These are phyloP conservation scores for Todus mexicanus DNA, from an alignment of 2,797 vertebrate genomes.

Conservation along the genomic window DNA sequence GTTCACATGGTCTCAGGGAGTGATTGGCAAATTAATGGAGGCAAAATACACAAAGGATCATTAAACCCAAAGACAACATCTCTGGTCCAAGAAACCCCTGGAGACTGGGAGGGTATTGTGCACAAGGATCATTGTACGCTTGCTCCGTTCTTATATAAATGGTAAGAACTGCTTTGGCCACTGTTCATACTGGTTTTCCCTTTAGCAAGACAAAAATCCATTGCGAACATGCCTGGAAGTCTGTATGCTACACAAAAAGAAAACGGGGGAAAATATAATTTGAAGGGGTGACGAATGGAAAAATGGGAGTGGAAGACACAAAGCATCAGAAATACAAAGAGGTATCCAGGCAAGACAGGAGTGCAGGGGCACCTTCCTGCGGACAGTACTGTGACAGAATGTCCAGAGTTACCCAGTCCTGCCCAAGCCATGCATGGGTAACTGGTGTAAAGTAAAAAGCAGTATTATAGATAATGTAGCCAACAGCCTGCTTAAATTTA, in stretches of 20 bases:
- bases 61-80: not conserved
- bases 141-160: not conserved
- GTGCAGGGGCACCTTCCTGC: fast-evolving
- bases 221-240: not conserved
- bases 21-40: not conserved
- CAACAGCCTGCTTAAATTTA: not conserved
- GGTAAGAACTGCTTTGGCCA: not conserved
- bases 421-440: fast-evolving
- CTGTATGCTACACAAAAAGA: not conserved
- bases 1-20: not conserved
- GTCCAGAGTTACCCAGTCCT: not conserved
- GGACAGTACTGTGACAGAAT: not conserved
- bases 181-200: not conserved
- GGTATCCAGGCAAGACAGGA: not conserved
- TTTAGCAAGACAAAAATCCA: not conserved
- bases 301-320: not conserved
- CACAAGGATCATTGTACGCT: not conserved
- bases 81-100: not conserved
- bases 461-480: not conserved
- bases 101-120: not conserved
- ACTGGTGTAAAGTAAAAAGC: not conserved
- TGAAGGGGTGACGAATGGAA: not conserved
- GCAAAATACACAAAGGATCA: not conserved
- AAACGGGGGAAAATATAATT: not conserved
- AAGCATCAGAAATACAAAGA: not conserved